Base-by-base conservation (phyloP, 2,113 vertebrate species). In the Oenanthe melanoleuca region DNA sequence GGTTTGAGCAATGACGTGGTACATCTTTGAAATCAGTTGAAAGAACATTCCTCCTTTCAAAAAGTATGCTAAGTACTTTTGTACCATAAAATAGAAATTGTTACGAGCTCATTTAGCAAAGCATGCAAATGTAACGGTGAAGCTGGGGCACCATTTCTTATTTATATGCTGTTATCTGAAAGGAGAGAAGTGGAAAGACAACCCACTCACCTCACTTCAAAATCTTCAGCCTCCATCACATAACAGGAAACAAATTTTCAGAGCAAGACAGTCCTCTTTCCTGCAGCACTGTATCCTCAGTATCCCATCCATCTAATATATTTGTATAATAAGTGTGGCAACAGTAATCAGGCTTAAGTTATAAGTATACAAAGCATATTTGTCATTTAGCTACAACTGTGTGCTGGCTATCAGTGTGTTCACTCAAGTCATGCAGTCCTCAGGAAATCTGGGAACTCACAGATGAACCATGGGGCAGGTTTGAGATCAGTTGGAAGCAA, bases 41-140 rank as follows among this genome's bases (percentile, higher is more conserved):
- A 95, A 89, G 28, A 57, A 38, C 33, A 55, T 13, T 11, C 1
- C 1, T 37, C 93, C 53, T 70, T 83, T 49, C 45, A 23, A 56
- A 56, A 23, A 85, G 11, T 23, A 64, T 82, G 40, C 9, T 60
- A 71, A 74, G 6, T 25, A 31, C 21, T 82, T 83, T 91, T 55
- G 19, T 50, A 50, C 6, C 2, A 9, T 49, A 83, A 82, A 21
- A 86, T 24, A 20, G 18, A 78, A 93, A 85, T 69, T 44, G 16
- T 59, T 85, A 56, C 4, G 1, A 66, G 56, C 37, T 69, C 24
- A 49, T 82, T 80, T 47, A 84, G 10, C 50, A 65, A 45, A 65
- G 12, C 12, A 53, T 40, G 9, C 31, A 34, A 38, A 60, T 0
- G 0, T 52, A n/a, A 44, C 12, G 0, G 38, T 69, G 55, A 80